phyloP scores from a whole-genome alignment of 2,113 vertebrate genomes.

The Psilopogon haemacephalus region DNA sequence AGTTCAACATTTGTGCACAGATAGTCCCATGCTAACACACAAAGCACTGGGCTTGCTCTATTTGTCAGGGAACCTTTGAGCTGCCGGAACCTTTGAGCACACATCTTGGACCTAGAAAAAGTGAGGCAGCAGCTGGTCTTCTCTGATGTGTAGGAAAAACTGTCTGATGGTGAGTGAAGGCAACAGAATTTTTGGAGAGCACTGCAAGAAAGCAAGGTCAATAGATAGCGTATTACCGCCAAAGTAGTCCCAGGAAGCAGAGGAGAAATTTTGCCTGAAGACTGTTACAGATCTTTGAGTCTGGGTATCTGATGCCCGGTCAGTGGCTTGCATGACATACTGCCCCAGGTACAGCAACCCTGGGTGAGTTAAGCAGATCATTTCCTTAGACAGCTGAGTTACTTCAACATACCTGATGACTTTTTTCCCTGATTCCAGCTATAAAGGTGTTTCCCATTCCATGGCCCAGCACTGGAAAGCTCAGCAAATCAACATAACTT shows the following conservation, averaged over 20 bases:
- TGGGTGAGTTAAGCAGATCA: rapidly evolving
- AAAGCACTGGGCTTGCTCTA: not conserved
- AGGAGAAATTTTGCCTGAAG: not conserved
- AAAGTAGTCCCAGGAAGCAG: not conserved
- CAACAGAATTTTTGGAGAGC: not conserved
- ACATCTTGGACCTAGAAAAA: not conserved
- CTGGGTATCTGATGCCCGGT: not conserved
- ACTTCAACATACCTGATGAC: not conserved
- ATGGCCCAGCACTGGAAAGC: not conserved
- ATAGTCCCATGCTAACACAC: not conserved
- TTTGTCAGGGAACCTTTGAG: not conserved
- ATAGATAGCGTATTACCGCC: not conserved
- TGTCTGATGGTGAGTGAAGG: not conserved
- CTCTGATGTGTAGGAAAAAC: not conserved
- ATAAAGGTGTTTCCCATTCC: not conserved
- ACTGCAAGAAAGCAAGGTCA: not conserved
- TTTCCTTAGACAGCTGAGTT: not conserved
- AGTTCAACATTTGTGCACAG: not conserved
- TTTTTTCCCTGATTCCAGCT: not conserved
- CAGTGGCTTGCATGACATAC: not conserved
- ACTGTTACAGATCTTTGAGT: not conserved
- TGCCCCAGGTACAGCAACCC: rapidly evolving
- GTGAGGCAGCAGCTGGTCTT: not conserved
- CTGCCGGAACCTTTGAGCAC: not conserved
- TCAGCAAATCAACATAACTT: not conserved